A percentile compares a stretch with the other conserved stretches of the same genome.
phyloP scores from a whole-genome alignment of 2,113 vertebrate genomes.

The Tragelaphus buxtoni region DNA sequence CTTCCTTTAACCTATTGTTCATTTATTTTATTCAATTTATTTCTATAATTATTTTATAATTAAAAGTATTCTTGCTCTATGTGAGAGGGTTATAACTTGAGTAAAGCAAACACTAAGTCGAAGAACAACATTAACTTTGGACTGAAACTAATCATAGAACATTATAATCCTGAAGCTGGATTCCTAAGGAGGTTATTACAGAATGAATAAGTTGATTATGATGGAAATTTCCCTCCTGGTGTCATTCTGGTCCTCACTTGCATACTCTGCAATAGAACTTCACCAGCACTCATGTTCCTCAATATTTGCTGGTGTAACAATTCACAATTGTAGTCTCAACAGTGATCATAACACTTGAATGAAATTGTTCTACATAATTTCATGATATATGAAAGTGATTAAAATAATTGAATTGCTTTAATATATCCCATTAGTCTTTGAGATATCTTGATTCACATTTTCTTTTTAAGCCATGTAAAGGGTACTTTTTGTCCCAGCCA shows the following conservation, averaged over 20 bases:
- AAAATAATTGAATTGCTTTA: constrained; percentile 73
- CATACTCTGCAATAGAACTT: constrained; percentile 36
- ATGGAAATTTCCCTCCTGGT: constrained; percentile 65
- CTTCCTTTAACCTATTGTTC: constrained; percentile 63
- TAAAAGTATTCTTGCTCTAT: constrained; percentile 64
- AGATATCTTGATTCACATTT: constrained; percentile 70
- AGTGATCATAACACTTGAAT: constrained; percentile 63
- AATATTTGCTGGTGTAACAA: constrained; percentile 53
- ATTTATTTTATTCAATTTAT: constrained; percentile 74
- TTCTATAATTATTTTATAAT: constrained; percentile 78
- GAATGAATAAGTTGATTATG: constrained; percentile 72
- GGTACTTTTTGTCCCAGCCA: background rate
- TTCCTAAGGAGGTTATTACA: constrained; percentile 70
- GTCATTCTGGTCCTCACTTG: constrained; percentile 41
- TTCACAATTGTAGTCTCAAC: constrained; percentile 50
- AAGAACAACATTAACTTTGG: constrained; percentile 75
- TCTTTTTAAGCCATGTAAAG: constrained; percentile 34
- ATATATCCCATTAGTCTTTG: constrained; percentile 56
- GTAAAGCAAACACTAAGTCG: constrained; percentile 71
- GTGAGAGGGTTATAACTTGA: constrained; percentile 55
- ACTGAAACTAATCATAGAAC: constrained; percentile 70
- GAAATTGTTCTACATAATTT: constrained; percentile 72
- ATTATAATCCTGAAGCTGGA: constrained; percentile 50
- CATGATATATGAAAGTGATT: constrained; percentile 69
- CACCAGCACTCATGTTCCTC: constrained; percentile 43